Evolutionary conservation across 1,140 invertebrate genomes (phyloP), one percentile per base, ranked within the genome.

Genomic region (Lordiphosa clarofinis): DNA sequence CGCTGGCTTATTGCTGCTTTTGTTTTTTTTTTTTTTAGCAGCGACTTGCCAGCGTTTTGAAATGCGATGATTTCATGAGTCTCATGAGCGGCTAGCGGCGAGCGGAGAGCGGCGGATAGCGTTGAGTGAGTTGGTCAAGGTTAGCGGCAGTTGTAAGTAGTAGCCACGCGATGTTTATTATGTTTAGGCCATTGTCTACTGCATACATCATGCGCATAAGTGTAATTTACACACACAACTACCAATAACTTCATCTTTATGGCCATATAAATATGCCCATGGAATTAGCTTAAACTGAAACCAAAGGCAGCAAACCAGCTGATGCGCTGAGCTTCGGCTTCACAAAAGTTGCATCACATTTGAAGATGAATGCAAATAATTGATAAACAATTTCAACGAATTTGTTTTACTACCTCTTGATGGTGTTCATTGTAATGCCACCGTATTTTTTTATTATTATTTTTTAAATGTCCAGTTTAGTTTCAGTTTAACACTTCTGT

Each of bases 71-170:
- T 67, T 79, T 79, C 68, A 64, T 55, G 58, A 71, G 39, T 67
- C 73, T 73, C 68, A 64, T 55, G 58, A n/a, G n/a, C n/a, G n/a
- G n/a, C n/a, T n/a, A 71, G 39, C 53, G 59, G 43, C 40, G 43
- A 50, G 42, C 43, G 54, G 36, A 37, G 52, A 60, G 50, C 40
- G 52, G 38, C 28, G 12, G 6, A n/a, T 47, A 56, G 55, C 61
- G 43, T 36, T 60, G 44, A 53, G 38, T 79, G 70, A 81, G 75
- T 82, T 81, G 72, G 76, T 81, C 75, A 81, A 81, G 75, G 75
- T 76, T 72, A 68, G 11, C 13, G 36, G 6, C 28, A 35, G 13
- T 46, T 37, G n/a, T 19, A 10, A 42, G 15, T 44, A 44, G 58
- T 44, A 11, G 44, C 50, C 57, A 42, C 61, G 62, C 65, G 64